phyloP scores from a whole-genome alignment of 1,140 invertebrate genomes.

The Ctenoplectra terminalis region DNA sequence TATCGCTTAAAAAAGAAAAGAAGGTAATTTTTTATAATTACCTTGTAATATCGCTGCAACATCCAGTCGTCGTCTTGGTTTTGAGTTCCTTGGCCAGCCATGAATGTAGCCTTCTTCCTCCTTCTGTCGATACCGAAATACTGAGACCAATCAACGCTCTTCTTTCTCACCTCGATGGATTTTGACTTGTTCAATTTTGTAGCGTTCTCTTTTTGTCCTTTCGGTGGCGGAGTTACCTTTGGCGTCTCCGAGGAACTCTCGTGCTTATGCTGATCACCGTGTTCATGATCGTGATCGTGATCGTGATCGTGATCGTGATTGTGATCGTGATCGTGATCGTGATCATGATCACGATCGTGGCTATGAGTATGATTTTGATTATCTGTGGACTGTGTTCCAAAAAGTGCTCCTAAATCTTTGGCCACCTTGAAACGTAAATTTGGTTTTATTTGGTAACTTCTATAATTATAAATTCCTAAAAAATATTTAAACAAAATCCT shows the following conservation, averaged over 20 bases:
- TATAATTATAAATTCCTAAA: no score
- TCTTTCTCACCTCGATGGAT: slow-evolving; percentile 86
- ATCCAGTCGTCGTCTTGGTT: slow-evolving; percentile 85
- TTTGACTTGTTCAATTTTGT: slow-evolving; percentile 72
- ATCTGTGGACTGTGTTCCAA: slow-evolving; percentile 70
- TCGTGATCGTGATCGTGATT: slow-evolving; percentile 70
- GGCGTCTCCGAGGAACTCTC: slow-evolving; percentile 69
- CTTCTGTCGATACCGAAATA: slow-evolving; percentile 93
- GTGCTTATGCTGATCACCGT: slow-evolving; percentile 71
- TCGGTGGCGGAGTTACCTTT: slow-evolving; percentile 57
- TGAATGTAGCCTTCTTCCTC: slow-evolving; percentile 85
- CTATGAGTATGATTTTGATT: slow-evolving; percentile 65
- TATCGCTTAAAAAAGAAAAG: not conserved
- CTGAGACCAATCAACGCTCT: slow-evolving; percentile 92
- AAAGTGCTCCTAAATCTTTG: slow-evolving; percentile 77
- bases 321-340: slow-evolving; percentile 69
- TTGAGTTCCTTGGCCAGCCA: slow-evolving; percentile 72
- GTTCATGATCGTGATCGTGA: slow-evolving; percentile 59
- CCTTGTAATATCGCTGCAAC: slow-evolving; percentile 82
- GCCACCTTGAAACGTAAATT: slow-evolving; percentile 70
- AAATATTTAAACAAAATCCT: no score
- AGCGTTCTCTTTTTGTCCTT: slow-evolving; percentile 69
- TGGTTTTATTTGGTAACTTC: not conserved
- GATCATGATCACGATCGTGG: no score
- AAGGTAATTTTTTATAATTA: slow-evolving; percentile 38